These are phyloP conservation scores for Nanger granti DNA, from an alignment of 2,113 vertebrate genomes.

Conservation along the genomic window DNA sequence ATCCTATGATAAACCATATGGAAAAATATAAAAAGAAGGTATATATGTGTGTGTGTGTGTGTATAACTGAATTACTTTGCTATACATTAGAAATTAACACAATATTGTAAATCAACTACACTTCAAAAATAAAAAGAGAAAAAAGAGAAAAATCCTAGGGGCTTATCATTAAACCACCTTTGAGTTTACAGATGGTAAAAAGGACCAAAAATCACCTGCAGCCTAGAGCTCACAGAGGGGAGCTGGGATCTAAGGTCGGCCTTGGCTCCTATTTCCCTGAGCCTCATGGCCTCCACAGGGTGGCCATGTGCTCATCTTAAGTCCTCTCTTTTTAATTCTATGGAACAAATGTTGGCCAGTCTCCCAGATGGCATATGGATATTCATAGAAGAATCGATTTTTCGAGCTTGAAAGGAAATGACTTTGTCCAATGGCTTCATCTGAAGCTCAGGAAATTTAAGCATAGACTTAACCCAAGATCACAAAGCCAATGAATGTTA, in stretches of 20 bases:
- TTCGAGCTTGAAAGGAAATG: not conserved
- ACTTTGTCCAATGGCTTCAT: not conserved
- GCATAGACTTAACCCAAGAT: not conserved
- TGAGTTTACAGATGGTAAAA: not conserved
- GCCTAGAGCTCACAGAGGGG: not conserved
- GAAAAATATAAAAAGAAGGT: not conserved
- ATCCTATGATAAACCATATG: not conserved
- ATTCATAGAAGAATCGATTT: constrained; percentile 4
- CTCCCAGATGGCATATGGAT: not conserved
- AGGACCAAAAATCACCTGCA: too few relatives aligned
- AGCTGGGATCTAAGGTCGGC: not conserved
- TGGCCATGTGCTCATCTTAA: not conserved
- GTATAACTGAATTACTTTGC: not conserved
- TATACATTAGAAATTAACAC: not conserved
- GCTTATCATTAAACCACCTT: not conserved
- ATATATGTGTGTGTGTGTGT: not conserved
- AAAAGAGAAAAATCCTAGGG: not conserved
- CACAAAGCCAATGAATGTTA: not conserved
- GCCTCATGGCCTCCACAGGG: not conserved
- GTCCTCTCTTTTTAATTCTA: not conserved
- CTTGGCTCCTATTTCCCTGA: not conserved
- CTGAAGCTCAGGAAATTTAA: not conserved
- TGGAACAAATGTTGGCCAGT: not conserved
- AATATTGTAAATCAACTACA: not conserved
- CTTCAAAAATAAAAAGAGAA: not conserved